Conservation (phyloP, 2,797 vertebrate species). For the Cynodonichthys magdalenae region DNA sequence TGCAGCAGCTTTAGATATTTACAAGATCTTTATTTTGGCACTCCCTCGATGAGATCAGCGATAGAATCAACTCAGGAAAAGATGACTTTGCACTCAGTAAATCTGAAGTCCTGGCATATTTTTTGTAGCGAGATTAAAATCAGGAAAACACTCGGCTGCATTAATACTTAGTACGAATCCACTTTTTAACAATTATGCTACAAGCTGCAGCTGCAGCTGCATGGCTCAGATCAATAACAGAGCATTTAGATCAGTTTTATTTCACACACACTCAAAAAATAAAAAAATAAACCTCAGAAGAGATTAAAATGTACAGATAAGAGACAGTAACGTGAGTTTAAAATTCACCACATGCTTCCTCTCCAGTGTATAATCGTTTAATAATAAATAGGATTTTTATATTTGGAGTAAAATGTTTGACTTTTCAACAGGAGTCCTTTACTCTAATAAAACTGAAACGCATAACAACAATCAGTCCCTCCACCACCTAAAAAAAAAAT, state of each 20-base stretch:
- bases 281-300: neutral
- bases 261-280: slow-evolving; percentile 9
- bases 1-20: slow-evolving; percentile 28
- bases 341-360: slow-evolving; percentile 21
- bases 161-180: neutral
- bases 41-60: slow-evolving; percentile 32
- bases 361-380: too few relatives aligned
- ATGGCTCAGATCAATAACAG: slow-evolving; percentile 9
- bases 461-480: neutral
- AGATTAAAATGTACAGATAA: slow-evolving; percentile 5
- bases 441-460: slow-evolving; percentile 9
- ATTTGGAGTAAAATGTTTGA: slow-evolving; percentile 12
- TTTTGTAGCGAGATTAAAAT: slow-evolving; percentile 12
- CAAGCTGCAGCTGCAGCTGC: slow-evolving; percentile 10
- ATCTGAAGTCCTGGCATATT: slow-evolving; percentile 30
- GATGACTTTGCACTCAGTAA: slow-evolving; percentile 30
- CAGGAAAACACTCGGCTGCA: slow-evolving; percentile 12
- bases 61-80: slow-evolving; percentile 27
- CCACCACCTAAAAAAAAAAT: slow-evolving; percentile 9
- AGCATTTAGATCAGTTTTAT: slow-evolving; percentile 16
- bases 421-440: slow-evolving; percentile 6
- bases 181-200: neutral
- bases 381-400: neutral
- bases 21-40: slow-evolving; percentile 39
- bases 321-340: slow-evolving; percentile 26